Conservation (phyloP, 2,113 vertebrate genomes). For the Triplophysa siluroides region DNA sequence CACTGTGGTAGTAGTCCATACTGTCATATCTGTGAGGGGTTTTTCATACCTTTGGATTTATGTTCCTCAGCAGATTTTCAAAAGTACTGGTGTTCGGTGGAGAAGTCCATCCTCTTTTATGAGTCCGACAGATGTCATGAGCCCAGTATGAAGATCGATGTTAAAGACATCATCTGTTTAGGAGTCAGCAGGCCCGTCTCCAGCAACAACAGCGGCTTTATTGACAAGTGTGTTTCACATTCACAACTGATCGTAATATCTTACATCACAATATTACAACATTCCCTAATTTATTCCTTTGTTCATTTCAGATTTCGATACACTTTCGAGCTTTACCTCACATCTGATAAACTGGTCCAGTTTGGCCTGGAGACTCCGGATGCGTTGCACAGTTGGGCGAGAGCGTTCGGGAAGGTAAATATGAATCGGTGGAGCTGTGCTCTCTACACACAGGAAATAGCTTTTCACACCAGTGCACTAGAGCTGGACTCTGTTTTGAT, state of each 20-base stretch:
- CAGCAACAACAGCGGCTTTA: conserved; percentile 66
- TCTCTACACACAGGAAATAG: neutral
- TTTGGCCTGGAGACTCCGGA: conserved; percentile 85
- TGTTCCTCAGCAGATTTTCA: conserved; percentile 79
- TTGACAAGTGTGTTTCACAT: conserved; percentile 73
- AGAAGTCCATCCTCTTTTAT: conserved; percentile 78
- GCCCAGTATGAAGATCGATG: conserved; percentile 74
- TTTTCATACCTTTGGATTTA: neutral
- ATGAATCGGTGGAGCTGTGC: neutral
- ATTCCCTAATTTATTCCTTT: neutral
- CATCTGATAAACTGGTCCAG: conserved; percentile 84
- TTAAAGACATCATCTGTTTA: conserved; percentile 81
- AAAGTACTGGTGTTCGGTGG: conserved; percentile 84
- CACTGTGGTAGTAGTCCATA: no score
- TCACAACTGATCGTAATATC: neutral
- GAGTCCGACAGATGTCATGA: conserved; percentile 79
- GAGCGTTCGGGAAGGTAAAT: conserved; percentile 86
- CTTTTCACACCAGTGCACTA: neutral
- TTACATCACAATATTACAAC: neutral
- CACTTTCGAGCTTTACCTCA: conserved; percentile 89
- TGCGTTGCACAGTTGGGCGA: conserved; percentile 86
- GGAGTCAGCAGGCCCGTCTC: conserved; percentile 76
- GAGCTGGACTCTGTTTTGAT: neutral
- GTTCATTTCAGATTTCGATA: conserved; percentile 80
- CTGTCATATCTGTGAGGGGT: no score